Base-by-base conservation (phyloP, 2,797 vertebrate genomes). In the Sus cebifrons region DNA sequence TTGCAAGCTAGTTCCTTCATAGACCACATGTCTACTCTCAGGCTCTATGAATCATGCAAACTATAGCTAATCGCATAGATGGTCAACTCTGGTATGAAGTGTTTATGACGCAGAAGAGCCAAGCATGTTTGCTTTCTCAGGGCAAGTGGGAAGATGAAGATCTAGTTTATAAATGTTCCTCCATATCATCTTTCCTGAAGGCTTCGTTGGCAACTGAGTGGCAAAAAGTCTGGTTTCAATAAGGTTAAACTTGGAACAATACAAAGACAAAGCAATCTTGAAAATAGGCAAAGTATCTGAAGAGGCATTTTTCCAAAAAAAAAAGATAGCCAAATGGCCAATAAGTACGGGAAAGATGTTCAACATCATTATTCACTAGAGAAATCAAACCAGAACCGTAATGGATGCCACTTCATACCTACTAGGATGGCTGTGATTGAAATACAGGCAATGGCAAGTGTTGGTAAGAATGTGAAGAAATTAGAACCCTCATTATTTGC, bases 341-440 rank as follows among this genome's bases (percentile, higher is more conserved):
- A 86, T 82, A 67, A 88, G 21, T n/a, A 91, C 0, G 21, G 60
- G 74, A 78, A 81, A 92, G 27, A 81, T 68, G 20, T 23, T 88
- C 58, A 15, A 5, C 7, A 56, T 89, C 49, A 73, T 83, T 70
- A 92, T n/a, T 93, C 16, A 29, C 54, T 67, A 83, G 15, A 36
- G 29, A 78, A 60, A 89, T 86, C 52, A 88, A 91, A 82, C 78
- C 12, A 95, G 89, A 94, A 77, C 0, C 65, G 89, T 32, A 44
- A 13, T 67, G 64, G 36, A 81, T 60, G 44, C 27, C 1, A 11
- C 23, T 56, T 60, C 73, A 36, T 13, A 74, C 25, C 44, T 32
- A 71, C 15, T 27, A 65, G 0, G 8, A 78, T 71, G 10, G 44
- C 74, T 86, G 0, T 60, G 44, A 86, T 91, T 36, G 29, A 95